Conservation (phyloP, 2,113 vertebrate genomes). For the Myotis davidii region DNA sequence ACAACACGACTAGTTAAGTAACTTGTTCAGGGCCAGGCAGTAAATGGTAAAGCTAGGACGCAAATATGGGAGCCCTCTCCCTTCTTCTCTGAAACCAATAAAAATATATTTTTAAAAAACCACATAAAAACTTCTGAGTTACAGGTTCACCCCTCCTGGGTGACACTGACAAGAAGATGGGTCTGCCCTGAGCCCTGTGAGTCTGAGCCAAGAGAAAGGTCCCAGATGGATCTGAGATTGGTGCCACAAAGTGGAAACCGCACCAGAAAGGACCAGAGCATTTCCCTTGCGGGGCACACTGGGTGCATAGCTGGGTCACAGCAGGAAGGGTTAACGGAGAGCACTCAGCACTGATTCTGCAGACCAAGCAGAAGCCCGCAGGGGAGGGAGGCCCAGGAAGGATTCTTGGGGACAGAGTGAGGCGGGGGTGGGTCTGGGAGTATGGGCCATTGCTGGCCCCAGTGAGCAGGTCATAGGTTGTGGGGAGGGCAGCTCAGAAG, state of each 20-base stretch:
- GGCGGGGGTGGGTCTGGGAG: neutral
- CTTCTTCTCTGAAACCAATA: too few relatives aligned
- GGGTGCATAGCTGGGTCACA: neutral
- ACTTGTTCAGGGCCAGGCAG: too few relatives aligned
- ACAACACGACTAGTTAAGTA: too few relatives aligned
- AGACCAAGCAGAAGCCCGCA: neutral
- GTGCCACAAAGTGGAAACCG: rapidly evolving
- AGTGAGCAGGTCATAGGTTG: neutral
- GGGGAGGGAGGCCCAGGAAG: neutral
- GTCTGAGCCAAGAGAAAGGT: neutral
- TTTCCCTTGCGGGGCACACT: neutral
- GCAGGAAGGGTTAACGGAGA: too few relatives aligned
- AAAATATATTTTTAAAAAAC: too few relatives aligned
- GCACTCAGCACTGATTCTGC: rapidly evolving
- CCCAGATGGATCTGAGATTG: neutral
- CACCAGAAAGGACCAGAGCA: neutral
- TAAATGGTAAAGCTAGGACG: too few relatives aligned
- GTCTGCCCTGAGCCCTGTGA: neutral
- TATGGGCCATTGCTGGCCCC: too few relatives aligned
- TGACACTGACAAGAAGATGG: neutral
- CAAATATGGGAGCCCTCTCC: too few relatives aligned
- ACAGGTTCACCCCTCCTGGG: neutral
- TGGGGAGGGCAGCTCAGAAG: neutral
- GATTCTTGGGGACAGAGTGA: neutral
- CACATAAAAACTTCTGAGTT: neutral